Percentiles rank a stretch among this genome's conserved stretches.
phyloP scores from a whole-genome alignment of 1,140 invertebrate species.

The Onthophagus taurus region DNA sequence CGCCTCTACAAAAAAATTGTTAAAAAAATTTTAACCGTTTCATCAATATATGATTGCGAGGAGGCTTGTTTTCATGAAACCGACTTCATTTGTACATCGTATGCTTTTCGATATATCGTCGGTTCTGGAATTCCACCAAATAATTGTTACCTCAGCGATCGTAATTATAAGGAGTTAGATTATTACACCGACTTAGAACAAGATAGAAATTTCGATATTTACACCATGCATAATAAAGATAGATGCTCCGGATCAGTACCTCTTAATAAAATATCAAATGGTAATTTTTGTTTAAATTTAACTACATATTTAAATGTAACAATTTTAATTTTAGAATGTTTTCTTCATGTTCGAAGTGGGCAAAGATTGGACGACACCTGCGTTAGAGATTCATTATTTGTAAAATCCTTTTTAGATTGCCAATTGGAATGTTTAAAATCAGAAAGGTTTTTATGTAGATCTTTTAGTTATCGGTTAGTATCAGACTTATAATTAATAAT shows the following conservation, averaged over 20 bases:
- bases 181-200: slow-evolving; percentile 63
- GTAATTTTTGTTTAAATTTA: slow-evolving; percentile 3
- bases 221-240: slow-evolving; percentile 50
- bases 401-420: slow-evolving; percentile 61
- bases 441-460: slow-evolving; percentile 60
- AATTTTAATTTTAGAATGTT: slow-evolving; percentile 54
- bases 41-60: slow-evolving; percentile 64
- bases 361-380: slow-evolving; percentile 52
- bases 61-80: slow-evolving; percentile 58
- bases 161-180: slow-evolving; percentile 54
- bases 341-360: slow-evolving; percentile 65
- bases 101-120: slow-evolving; percentile 53
- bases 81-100: slow-evolving; percentile 61
- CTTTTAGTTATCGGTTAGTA: slow-evolving; percentile 61
- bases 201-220: slow-evolving; percentile 69
- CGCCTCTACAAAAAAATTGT: slow-evolving; percentile 54
- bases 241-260: slow-evolving; percentile 19
- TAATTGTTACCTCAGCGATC: slow-evolving; percentile 66
- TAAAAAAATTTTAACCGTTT: slow-evolving; percentile 50
- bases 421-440: slow-evolving; percentile 61
- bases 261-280: slow-evolving; percentile 3
- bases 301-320: background rate
- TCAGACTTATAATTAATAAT: background rate
- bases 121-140: slow-evolving; percentile 42
- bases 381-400: slow-evolving; percentile 51